Evolutionary conservation across 2,113 vertebrate genomes (phyloP).

Genomic region (Alethe diademata): DNA sequence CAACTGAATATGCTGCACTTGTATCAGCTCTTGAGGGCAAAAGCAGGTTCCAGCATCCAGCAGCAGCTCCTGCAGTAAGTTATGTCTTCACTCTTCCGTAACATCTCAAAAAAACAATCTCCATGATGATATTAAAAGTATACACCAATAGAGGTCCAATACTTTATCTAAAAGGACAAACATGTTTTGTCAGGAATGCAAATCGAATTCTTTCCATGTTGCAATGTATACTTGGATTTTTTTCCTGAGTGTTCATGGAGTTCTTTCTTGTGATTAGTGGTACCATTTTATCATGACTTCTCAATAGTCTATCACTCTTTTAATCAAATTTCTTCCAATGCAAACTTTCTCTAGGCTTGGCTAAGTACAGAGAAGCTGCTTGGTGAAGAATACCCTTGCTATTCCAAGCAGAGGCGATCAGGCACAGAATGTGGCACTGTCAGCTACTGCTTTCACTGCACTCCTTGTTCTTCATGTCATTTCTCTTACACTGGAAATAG

Average conservation of each 20-base stretch:
- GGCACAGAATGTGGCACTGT: not conserved
- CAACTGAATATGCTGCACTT: fast-evolving
- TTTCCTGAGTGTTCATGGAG: not conserved
- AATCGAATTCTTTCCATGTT: not conserved
- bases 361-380: not conserved
- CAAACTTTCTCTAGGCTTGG: not conserved
- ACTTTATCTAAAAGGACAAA: not conserved
- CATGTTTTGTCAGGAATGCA: not conserved
- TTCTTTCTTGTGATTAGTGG: not conserved
- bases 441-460: not conserved
- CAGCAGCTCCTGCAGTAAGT: not conserved
- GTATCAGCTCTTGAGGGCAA: fast-evolving
- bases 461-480: not conserved
- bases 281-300: not conserved
- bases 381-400: not conserved
- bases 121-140: not conserved
- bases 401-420: not conserved
- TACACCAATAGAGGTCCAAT: not conserved
- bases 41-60: not conserved
- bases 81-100: not conserved
- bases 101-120: not conserved
- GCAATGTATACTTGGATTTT: fast-evolving
- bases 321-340: not conserved
- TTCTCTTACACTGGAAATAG: not conserved
- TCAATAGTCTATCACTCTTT: not conserved